Evolutionary conservation across 2,113 vertebrate species (phyloP).

Genomic region (Gallinago paraguaiae): DNA sequence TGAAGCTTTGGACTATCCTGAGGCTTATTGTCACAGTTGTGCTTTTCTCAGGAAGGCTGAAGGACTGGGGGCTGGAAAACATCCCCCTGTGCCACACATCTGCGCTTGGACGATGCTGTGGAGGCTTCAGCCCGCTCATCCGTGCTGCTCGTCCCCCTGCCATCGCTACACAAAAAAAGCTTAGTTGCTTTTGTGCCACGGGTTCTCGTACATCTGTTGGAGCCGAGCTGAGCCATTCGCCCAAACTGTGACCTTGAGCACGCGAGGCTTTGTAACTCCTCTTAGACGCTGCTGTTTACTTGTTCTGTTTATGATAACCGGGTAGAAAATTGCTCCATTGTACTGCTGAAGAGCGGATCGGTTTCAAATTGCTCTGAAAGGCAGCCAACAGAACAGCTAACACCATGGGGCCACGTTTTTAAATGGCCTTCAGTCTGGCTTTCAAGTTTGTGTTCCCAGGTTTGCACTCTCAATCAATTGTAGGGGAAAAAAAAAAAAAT

Average conservation of each 20-base stretch:
- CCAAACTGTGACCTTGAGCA: conserved; percentile 4
- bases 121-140: background rate
- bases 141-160: background rate
- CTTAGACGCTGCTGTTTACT: conserved; percentile 24
- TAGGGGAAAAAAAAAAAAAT: background rate
- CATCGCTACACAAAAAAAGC: background rate
- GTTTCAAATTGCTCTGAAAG: conserved; percentile 51
- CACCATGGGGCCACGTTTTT: background rate
- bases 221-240: background rate
- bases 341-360: background rate
- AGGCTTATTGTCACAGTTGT: background rate
- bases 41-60: background rate
- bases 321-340: conserved; percentile 45
- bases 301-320: conserved; percentile 46
- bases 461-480: conserved; percentile 21
- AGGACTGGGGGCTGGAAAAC: background rate
- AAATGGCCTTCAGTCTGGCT: conserved; percentile 4
- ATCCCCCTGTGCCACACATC: background rate
- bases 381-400: conserved; percentile 38
- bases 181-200: background rate
- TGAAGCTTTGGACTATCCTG: background rate
- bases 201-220: background rate
- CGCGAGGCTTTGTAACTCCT: conserved; percentile 1
- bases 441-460: background rate
- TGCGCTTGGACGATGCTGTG: background rate